Conservation (phyloP, 2,797 vertebrate species). For the Myiotriccus ornatus region DNA sequence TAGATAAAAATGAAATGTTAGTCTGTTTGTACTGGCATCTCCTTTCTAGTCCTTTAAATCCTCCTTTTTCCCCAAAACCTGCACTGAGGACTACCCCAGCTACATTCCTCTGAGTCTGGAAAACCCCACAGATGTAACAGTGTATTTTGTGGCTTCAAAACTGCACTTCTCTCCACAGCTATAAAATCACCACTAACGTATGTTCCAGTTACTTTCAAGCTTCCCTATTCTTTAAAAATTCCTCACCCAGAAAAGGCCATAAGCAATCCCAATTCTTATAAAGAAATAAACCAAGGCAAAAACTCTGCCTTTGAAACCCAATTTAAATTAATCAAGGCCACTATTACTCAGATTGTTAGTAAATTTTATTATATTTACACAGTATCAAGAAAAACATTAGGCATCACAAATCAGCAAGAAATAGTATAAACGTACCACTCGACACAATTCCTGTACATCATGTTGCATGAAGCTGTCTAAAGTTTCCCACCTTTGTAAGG, state of each 20-base stretch:
- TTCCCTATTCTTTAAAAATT: neutral
- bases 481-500: constrained; percentile 91
- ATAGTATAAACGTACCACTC: constrained; percentile 89
- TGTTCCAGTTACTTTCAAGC: neutral
- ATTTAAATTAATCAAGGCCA: neutral
- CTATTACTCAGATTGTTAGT: neutral
- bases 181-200: neutral
- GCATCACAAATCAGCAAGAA: neutral
- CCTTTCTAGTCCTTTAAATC: neutral
- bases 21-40: neutral
- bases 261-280: neutral
- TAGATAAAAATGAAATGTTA: neutral
- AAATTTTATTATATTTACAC: neutral
- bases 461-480: constrained; percentile 99
- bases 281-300: neutral
- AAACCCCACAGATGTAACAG: neutral
- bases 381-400: neutral
- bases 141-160: neutral
- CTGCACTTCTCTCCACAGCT: neutral
- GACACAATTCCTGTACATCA: constrained; percentile 96
- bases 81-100: neutral
- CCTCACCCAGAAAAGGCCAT: neutral
- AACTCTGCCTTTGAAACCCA: neutral
- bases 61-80: neutral
- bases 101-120: neutral